Conservation (phyloP, 2,888 invertebrate species). For the Synergus gifuensis region DNA sequence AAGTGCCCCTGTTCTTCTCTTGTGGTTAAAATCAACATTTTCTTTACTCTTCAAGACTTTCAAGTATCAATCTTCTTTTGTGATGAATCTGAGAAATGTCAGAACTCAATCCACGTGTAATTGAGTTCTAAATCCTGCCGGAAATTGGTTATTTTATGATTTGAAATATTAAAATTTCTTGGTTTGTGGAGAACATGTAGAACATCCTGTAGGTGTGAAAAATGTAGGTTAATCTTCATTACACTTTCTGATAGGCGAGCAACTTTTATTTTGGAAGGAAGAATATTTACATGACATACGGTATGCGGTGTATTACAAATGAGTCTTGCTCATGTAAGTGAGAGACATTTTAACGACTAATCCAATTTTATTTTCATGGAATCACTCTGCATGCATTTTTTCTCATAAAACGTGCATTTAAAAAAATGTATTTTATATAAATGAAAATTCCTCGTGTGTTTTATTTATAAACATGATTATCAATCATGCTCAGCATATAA, state of each 20-base stretch:
- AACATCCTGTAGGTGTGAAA: slow-evolving; percentile 14
- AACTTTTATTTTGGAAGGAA: slow-evolving; percentile 23
- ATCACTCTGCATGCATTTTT: neutral
- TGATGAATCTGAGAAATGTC: neutral
- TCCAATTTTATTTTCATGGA: neutral
- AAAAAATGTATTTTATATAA: neutral
- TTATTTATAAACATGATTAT: neutral
- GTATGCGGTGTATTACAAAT: neutral
- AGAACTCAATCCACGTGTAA: neutral
- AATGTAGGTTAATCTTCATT: slow-evolving; percentile 15
- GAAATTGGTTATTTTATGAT: neutral
- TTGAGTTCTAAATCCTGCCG: neutral
- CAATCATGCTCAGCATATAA: neutral
- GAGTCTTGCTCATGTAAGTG: neutral
- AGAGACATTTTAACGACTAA: neutral
- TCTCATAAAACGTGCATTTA: neutral
- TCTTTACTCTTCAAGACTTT: neutral
- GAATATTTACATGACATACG: slow-evolving; percentile 2
- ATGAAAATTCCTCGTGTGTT: neutral
- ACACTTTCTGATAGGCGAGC: neutral
- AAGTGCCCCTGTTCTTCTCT: neutral
- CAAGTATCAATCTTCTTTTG: slow-evolving; percentile 18
- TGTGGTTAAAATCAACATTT: slow-evolving; percentile 13
- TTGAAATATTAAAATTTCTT: neutral
- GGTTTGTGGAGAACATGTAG: neutral